phyloP scores from a whole-genome alignment of 2,113 vertebrate species.

The Galeopterus variegatus region DNA sequence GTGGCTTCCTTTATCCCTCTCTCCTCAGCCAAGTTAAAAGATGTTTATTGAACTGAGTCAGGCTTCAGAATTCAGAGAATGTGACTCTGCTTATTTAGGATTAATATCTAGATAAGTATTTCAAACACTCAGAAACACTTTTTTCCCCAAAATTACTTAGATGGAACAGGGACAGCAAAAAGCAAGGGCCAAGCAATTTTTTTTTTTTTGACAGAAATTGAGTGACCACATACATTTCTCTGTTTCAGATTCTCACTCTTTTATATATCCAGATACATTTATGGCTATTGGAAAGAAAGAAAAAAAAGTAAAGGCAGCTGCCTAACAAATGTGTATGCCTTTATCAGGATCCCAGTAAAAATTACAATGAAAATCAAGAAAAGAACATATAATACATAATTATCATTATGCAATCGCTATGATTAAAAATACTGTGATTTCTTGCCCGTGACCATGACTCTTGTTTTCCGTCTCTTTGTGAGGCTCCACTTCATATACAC shows the following conservation, averaged over 20 bases:
- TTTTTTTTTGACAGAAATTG: neutral
- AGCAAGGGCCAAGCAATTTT: neutral
- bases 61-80: neutral
- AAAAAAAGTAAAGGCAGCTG: neutral
- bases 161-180: neutral
- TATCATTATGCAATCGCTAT: neutral
- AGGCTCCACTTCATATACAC: neutral
- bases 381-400: neutral
- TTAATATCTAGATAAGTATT: neutral
- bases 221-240: neutral
- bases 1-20: neutral
- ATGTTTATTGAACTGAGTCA: neutral
- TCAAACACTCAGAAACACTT: neutral
- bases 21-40: neutral
- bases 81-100: neutral
- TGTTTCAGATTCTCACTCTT: neutral
- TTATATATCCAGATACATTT: neutral
- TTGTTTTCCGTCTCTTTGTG: neutral
- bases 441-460: neutral
- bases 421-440: neutral
- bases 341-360: constrained; percentile 12
- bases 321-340: neutral
- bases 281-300: neutral
- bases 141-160: neutral
- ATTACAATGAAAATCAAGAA: neutral